phyloP scores from a whole-genome alignment of 1,140 invertebrate species.

The Rhizoglyphus robini region DNA sequence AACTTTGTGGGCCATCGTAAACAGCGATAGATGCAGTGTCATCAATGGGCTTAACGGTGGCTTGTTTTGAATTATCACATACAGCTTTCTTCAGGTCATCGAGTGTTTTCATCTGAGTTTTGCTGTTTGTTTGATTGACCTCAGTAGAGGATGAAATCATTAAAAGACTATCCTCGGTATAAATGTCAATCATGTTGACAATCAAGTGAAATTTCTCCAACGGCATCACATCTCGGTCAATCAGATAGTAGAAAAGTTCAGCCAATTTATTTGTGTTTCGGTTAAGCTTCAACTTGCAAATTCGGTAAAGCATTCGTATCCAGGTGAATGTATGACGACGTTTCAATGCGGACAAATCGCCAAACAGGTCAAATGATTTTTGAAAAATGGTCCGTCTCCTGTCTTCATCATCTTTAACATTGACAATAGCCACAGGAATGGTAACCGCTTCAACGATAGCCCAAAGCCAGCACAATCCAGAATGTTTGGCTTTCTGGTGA shows the following conservation, averaged over 20 bases:
- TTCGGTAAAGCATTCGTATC: neutral
- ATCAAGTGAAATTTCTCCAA: neutral
- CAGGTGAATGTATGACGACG: neutral
- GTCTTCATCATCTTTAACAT: neutral
- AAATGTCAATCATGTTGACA: neutral
- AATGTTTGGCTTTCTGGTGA: neutral
- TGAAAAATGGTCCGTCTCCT: neutral
- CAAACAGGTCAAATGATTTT: neutral
- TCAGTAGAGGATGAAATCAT: no score
- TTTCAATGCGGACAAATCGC: neutral
- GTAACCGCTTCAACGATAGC: neutral
- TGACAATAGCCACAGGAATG: neutral
- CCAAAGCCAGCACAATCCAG: neutral
- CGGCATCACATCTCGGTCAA: conserved; percentile 1
- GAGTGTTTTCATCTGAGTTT: no score
- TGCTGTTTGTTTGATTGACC: no score
- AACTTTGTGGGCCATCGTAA: no score
- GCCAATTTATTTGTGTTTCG: neutral
- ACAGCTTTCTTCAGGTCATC: no score
- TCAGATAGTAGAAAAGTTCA: neutral
- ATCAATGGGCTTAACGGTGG: no score
- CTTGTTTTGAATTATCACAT: no score
- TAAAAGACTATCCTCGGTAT: no score
- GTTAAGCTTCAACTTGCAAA: neutral
- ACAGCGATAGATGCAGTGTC: no score